A percentile compares a stretch with the other conserved stretches of the same genome.
These are phyloP conservation scores for Melospiza melodia DNA, from an alignment of 2,113 vertebrate genomes.

Conservation along the genomic window DNA sequence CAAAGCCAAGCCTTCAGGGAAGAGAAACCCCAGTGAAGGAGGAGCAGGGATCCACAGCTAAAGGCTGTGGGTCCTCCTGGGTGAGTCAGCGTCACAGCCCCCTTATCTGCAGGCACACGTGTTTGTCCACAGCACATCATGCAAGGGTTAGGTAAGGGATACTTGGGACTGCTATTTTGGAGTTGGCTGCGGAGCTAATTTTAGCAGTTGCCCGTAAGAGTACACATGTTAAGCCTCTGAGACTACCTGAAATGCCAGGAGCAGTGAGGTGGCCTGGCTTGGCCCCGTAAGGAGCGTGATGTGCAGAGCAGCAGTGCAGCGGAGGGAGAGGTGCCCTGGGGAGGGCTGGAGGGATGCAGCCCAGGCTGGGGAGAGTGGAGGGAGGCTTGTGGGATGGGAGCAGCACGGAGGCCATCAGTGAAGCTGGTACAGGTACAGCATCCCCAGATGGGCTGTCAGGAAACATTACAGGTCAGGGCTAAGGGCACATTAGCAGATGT, in stretches of 20 bases:
- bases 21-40: background rate
- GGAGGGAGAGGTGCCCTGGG: background rate
- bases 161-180: background rate
- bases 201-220: background rate
- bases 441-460: background rate
- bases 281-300: background rate
- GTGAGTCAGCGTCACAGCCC: background rate
- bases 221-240: background rate
- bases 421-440: slow-evolving; percentile 1
- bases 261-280: background rate
- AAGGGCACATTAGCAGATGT: slow-evolving; percentile 7
- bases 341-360: background rate
- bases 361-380: background rate
- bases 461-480: slow-evolving; percentile 32
- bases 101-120: background rate
- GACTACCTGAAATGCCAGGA: background rate
- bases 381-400: background rate
- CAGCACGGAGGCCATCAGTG: fast-evolving
- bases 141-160: background rate
- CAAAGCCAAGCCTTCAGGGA: background rate
- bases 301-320: background rate
- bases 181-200: background rate
- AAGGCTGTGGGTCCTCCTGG: background rate
- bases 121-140: background rate
- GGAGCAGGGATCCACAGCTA: background rate